Conservation (phyloP, 64 coral and sea anemone species). For the Acropora tenuis region DNA sequence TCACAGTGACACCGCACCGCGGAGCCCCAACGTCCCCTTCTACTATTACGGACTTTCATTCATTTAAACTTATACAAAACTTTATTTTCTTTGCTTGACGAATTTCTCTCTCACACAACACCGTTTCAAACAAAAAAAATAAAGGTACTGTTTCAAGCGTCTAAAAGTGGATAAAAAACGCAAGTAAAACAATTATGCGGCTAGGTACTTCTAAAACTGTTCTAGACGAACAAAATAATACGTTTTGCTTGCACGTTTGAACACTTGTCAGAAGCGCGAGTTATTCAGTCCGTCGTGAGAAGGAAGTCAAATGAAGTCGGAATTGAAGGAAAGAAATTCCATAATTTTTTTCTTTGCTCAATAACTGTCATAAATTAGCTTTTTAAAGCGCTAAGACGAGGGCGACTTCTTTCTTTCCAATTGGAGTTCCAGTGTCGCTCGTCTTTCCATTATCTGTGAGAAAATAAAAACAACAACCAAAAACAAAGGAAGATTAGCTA, state of each 20-base stretch:
- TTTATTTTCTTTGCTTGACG: not conserved
- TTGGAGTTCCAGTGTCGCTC: conserved; percentile 46
- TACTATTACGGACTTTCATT: not conserved
- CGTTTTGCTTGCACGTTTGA: not conserved
- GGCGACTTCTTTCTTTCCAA: conserved; percentile 37
- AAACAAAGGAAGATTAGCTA: too few relatives aligned
- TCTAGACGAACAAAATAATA: not conserved
- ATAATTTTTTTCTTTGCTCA: too few relatives aligned
- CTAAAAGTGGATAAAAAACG: conserved; percentile 3
- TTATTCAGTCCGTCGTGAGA: not conserved
- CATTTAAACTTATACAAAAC: not conserved
- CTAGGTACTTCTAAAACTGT: not conserved
- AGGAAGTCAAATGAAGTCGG: not conserved
- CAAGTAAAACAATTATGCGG: conserved; percentile 4
- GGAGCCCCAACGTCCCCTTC: not conserved
- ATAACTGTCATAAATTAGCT: not conserved
- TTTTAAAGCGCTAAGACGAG: not conserved
- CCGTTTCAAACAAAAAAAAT: not conserved
- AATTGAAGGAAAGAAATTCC: not conserved
- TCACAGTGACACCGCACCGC: not conserved
- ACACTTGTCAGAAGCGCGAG: not conserved
- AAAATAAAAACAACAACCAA: not conserved
- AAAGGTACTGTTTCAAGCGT: not conserved
- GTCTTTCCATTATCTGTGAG: conserved; percentile 61
- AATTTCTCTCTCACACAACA: conserved; percentile 20